Conservation (phyloP, 2,113 vertebrate species). For the Cheilinus undulatus region DNA sequence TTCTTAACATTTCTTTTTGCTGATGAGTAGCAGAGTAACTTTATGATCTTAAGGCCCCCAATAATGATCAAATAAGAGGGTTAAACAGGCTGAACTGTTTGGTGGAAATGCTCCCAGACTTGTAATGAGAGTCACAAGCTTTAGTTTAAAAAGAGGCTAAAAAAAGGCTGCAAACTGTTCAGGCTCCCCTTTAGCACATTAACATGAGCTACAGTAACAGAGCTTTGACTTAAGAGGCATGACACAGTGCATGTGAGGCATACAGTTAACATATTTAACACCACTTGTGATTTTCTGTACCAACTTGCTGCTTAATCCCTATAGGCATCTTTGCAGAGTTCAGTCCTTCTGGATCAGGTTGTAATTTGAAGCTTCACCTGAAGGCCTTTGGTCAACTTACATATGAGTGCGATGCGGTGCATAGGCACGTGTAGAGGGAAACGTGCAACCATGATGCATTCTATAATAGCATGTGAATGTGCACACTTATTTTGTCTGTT, state of each 20-base stretch:
- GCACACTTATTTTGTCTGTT: not conserved
- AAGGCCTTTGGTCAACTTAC: not conserved
- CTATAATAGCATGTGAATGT: conserved; percentile 14
- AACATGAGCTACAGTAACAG: not conserved
- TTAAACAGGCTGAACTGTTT: too few relatives aligned
- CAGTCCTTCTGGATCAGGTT: not conserved
- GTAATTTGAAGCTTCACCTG: not conserved
- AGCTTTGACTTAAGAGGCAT: not conserved
- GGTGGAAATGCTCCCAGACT: not conserved
- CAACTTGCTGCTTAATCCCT: not conserved
- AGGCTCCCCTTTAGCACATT: not conserved
- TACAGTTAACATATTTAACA: not conserved
- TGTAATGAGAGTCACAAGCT: not conserved
- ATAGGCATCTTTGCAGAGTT: not conserved
- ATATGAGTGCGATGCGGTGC: not conserved
- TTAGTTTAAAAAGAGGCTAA: too few relatives aligned
- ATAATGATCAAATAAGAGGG: not conserved
- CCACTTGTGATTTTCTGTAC: not conserved
- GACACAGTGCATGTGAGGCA: not conserved
- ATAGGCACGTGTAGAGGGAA: not conserved
- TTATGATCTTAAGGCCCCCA: not conserved
- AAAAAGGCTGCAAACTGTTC: not conserved
- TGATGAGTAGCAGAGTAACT: too few relatives aligned
- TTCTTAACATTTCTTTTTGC: not conserved
- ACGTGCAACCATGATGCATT: not conserved